These are phyloP conservation scores for Notechis scutatus DNA, from an alignment of 2,113 vertebrate genomes.

Conservation along the genomic window DNA sequence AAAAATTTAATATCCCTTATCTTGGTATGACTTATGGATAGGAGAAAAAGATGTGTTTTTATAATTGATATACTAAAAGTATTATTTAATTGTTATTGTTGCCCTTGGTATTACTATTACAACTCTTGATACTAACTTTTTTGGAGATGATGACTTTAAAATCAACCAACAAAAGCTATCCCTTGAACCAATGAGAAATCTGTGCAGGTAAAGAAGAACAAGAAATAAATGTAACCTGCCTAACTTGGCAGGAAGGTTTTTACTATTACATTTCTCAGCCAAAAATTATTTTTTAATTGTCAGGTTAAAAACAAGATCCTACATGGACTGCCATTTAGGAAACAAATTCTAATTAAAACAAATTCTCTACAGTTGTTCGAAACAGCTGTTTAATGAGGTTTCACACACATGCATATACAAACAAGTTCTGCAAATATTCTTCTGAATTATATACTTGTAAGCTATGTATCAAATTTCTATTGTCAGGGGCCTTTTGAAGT, in stretches of 20 bases:
- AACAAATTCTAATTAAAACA: neutral
- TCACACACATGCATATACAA: neutral
- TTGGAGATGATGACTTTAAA: neutral
- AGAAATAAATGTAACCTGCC: neutral
- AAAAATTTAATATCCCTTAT: neutral
- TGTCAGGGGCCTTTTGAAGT: neutral
- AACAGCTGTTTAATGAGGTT: neutral
- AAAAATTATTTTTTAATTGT: conserved; percentile 1
- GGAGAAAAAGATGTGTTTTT: neutral
- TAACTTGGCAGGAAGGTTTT: neutral
- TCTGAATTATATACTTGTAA: neutral
- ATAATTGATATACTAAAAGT: neutral
- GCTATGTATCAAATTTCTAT: neutral
- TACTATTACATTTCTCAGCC: neutral
- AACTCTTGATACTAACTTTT: neutral
- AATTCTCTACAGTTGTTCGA: neutral
- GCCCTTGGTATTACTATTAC: neutral
- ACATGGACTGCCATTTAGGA: neutral
- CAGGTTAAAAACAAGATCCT: neutral
- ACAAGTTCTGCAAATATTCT: neutral
- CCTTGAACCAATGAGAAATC: neutral
- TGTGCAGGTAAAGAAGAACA: neutral
- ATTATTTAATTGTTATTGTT: neutral
- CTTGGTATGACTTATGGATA: neutral
- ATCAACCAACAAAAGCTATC: neutral